Base-by-base conservation (phyloP, 2,888 invertebrate species). In the Pyrrhosoma nymphula region DNA sequence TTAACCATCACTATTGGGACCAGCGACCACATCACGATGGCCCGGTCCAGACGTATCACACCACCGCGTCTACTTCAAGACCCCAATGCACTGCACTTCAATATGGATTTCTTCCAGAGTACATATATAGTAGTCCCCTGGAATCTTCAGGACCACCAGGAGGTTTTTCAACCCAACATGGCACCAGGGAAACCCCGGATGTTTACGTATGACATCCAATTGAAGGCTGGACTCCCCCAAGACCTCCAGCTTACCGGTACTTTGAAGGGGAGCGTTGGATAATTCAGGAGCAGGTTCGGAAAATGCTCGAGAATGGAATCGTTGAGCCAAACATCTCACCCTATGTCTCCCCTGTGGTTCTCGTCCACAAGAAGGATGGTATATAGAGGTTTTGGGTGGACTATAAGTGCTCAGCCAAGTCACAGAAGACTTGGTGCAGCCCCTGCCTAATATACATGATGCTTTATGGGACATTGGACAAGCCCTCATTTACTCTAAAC, bases 401-500 rank as follows among this genome's bases (percentile, higher is more conserved):
- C 95, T 96, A 96, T 82, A 96, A 96, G n/a, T 95, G 96, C 95
- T 96, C 1, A 96, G 96, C 90, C 35, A 56, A 0, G 56, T 95
- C n/a, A 95, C 96, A 0, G 95, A 96, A 89, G 95, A 95, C 88
- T 95, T 95, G 14, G 95, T 95, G 0, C 96, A 95, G 91, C 96
- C 96, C 16, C 95, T 96, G 12, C 96, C 96, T 0, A 69, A 95
- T 1, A 96, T 96, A 12, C 96, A 96, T 2, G 96, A 96, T 0
- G 91, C 96, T 0, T 82, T 96, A 0, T 96, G 96, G 26, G 96
- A 96, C 20, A 95, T 96, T 0, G 96, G 96, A 0, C 69, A 90
- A 18, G 96, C 96, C 0, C 95, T 75, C 23, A 95, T 96, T 12
- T 96, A 96, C 90, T 95, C 96, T 0, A 96, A 96, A 18, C 91